Evolutionary conservation across 2,888 invertebrate genomes (phyloP).

Genomic region (Tricholauxania praeusta): DNA sequence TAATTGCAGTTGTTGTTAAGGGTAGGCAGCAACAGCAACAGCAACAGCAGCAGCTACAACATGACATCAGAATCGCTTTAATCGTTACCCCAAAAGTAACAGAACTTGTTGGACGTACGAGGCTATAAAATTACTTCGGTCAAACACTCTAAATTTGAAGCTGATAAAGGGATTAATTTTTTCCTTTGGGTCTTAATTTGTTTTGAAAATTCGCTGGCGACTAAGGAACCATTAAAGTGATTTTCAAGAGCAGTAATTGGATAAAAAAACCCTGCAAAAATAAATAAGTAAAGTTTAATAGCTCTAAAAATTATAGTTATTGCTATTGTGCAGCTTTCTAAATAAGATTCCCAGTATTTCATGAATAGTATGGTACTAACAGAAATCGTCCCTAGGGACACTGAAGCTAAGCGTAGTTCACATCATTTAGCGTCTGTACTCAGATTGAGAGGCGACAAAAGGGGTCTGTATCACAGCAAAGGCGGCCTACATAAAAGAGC

Average conservation of each 20-base stretch:
- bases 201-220: background rate
- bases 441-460: no score
- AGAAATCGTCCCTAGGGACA: no score
- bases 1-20: background rate
- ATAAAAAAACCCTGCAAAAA: no score
- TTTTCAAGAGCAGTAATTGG: background rate
- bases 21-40: background rate
- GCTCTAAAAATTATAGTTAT: no score
- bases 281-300: no score
- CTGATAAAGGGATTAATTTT: background rate
- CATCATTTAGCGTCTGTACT: no score
- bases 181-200: background rate
- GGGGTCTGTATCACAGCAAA: no score
- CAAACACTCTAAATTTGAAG: slow-evolving; percentile 1
- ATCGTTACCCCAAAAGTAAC: background rate
- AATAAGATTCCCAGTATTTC: no score
- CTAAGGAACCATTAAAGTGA: slow-evolving; percentile 9
- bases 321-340: no score
- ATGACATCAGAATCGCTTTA: slow-evolving; percentile 1
- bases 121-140: slow-evolving; percentile 5
- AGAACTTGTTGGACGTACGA: slow-evolving; percentile 22
- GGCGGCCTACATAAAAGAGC: no score
- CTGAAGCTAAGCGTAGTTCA: no score
- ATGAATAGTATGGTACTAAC: no score
- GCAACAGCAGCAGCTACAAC: slow-evolving; percentile 8